A percentile compares a stretch with the other conserved stretches of the same genome.
These are phyloP conservation scores for Meganola albula DNA, from an alignment of 2,888 invertebrate species.

Conservation along the genomic window DNA sequence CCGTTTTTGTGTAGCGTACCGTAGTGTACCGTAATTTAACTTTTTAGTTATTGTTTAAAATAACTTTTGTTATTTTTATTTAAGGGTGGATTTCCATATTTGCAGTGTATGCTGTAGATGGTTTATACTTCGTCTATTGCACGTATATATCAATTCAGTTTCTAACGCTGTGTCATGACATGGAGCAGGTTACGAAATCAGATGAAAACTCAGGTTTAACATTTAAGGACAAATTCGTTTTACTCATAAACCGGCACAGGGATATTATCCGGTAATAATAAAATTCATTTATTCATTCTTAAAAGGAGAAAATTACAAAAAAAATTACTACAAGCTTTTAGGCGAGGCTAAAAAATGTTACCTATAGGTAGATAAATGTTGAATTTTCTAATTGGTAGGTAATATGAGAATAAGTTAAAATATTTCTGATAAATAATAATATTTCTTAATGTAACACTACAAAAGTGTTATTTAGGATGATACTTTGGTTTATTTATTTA, in stretches of 20 bases:
- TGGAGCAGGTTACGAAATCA: conserved; percentile 24
- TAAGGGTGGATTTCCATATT: conserved; percentile 25
- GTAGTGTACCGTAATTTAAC: too few relatives aligned
- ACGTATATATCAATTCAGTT: conserved; percentile 46
- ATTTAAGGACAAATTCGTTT: conserved; percentile 21
- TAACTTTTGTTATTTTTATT: conserved; percentile 2
- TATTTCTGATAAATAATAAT: too few relatives aligned
- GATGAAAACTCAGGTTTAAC: conserved; percentile 1
- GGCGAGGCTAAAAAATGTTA: too few relatives aligned
- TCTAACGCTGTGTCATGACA: conserved; percentile 32
- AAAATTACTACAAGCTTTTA: too few relatives aligned
- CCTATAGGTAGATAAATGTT: too few relatives aligned
- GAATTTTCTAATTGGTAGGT: too few relatives aligned
- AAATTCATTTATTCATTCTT: too few relatives aligned
- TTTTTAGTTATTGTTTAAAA: not conserved
- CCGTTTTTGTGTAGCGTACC: not conserved
- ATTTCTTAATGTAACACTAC: too few relatives aligned
- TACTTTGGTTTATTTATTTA: too few relatives aligned
- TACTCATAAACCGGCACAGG: conserved; percentile 35
- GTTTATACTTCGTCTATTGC: conserved; percentile 40
- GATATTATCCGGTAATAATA: conserved; percentile 46
- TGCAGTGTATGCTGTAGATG: conserved; percentile 39
- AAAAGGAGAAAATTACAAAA: too few relatives aligned
- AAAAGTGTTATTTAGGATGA: too few relatives aligned
- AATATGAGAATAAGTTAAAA: too few relatives aligned